Conservation (phyloP, 2,797 vertebrate genomes). For the Benthosema pterotum region DNA sequence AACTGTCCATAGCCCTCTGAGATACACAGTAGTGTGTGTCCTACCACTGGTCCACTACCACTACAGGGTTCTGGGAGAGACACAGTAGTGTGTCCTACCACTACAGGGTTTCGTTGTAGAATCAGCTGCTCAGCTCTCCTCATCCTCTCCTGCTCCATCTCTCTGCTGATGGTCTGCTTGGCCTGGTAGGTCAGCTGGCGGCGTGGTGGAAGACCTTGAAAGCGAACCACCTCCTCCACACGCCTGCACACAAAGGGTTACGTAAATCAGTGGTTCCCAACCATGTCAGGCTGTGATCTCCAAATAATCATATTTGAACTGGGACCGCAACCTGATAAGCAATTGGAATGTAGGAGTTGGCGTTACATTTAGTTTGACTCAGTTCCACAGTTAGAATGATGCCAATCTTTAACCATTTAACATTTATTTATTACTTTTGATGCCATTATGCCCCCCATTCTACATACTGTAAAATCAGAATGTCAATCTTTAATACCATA, state of each 20-base stretch:
- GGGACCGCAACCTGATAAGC: too few relatives aligned
- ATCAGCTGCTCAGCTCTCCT: constrained; percentile 84
- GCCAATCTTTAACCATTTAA: too few relatives aligned
- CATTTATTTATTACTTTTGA: too few relatives aligned
- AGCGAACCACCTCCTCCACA: constrained; percentile 88
- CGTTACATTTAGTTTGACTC: too few relatives aligned
- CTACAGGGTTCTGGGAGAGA: constrained; percentile 44
- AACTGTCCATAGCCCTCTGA: too few relatives aligned
- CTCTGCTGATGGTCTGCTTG: constrained; percentile 92
- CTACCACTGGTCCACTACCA: too few relatives aligned
- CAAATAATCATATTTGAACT: too few relatives aligned
- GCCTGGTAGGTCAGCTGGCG: constrained; percentile 93
- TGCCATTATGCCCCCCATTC: too few relatives aligned
- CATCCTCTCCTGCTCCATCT: constrained; percentile 95
- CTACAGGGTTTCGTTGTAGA: constrained; percentile 61
- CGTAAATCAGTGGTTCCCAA: too few relatives aligned
- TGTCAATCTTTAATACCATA: constrained; percentile 62
- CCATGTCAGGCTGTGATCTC: too few relatives aligned
- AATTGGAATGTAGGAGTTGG: too few relatives aligned
- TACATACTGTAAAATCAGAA: constrained; percentile 43
- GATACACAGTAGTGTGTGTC: background rate
- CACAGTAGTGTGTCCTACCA: constrained; percentile 62
- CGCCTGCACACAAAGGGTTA: constrained; percentile 73
- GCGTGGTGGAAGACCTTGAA: constrained; percentile 84
- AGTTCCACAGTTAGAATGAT: too few relatives aligned